Conservation (phyloP, 2,113 vertebrate species). For the Galbula dea region DNA sequence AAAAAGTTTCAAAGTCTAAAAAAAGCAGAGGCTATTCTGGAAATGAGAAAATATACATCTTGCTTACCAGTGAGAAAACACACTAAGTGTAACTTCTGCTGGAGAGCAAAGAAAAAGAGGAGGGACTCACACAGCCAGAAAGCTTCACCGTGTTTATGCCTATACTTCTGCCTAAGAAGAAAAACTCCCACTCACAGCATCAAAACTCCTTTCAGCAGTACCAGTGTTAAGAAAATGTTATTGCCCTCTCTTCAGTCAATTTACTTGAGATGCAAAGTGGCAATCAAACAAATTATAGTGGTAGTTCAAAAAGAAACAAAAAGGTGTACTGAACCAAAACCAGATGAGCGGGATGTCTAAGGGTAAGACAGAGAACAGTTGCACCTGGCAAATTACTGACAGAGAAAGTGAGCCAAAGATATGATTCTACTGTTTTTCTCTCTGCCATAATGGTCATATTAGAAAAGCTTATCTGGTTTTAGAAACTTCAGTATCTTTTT, state of each 20-base stretch:
- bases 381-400: not conserved
- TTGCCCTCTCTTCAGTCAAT: not conserved
- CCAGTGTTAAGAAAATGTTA: not conserved
- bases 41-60: not conserved
- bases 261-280: not conserved
- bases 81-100: not conserved
- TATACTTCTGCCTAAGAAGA: not conserved
- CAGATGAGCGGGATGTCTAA: not conserved
- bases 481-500: not conserved
- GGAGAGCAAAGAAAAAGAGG: not conserved
- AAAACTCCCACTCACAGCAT: not conserved
- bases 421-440: not conserved
- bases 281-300: not conserved
- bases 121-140: not conserved
- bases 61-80: not conserved
- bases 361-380: not conserved
- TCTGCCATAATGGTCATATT: not conserved
- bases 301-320: not conserved
- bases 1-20: not conserved
- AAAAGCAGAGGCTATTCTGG: not conserved
- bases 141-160: not conserved
- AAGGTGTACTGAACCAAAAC: not conserved
- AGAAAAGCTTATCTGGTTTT: not conserved
- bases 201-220: not conserved
- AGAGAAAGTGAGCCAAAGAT: not conserved